phyloP scores from a whole-genome alignment of 2,113 vertebrate species.

The Helogale parvula region DNA sequence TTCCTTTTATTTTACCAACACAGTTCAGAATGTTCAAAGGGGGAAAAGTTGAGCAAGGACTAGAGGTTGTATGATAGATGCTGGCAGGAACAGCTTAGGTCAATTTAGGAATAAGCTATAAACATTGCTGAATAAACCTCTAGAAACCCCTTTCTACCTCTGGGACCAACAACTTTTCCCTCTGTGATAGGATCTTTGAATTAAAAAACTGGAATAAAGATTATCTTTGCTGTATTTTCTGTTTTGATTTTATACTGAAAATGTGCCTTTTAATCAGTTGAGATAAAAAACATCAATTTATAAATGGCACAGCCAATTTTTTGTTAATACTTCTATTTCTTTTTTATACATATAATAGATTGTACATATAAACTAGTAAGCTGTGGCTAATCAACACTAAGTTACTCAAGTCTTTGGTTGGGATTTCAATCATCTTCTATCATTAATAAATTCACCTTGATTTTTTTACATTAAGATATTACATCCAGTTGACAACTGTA shows the following conservation, averaged over 20 bases:
- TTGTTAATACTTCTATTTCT: not conserved
- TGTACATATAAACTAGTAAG: not conserved
- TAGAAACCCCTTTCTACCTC: not conserved
- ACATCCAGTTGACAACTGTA: not conserved
- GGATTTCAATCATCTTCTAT: not conserved
- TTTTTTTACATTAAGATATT: not conserved
- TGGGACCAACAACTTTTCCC: not conserved
- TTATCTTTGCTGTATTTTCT: not conserved
- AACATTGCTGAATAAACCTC: not conserved
- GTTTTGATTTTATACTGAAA: constrained; percentile 25
- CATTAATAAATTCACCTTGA: not conserved
- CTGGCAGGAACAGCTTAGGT: not conserved
- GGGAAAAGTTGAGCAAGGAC: not conserved
- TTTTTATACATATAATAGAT: not conserved
- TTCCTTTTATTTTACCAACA: not conserved
- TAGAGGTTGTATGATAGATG: not conserved
- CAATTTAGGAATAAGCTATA: not conserved
- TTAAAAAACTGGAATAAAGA: constrained; percentile 1
- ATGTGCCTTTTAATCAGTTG: constrained; percentile 3
- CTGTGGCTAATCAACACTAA: not conserved
- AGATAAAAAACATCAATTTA: not conserved
- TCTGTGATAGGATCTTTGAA: not conserved
- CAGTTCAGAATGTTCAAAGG: not conserved
- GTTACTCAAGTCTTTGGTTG: not conserved
- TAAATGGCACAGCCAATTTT: not conserved